Evolutionary conservation across 64 coral and sea anemone genomes (phyloP).

Genomic region (Montipora efflorescens): DNA sequence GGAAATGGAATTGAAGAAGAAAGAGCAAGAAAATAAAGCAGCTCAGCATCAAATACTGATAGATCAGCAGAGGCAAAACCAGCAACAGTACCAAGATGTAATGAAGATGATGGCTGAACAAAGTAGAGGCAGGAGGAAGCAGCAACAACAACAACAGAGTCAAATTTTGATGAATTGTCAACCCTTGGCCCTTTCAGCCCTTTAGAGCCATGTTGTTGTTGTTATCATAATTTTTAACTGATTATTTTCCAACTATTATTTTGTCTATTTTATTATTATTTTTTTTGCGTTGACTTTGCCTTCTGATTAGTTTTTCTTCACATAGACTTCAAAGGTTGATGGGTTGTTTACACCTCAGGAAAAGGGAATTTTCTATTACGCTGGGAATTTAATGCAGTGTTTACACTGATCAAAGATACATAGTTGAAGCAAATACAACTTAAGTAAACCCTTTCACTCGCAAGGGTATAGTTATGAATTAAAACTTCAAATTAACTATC

Average conservation of each 20-base stretch:
- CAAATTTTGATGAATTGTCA: conserved; percentile 5
- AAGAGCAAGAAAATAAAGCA: conserved; percentile 64
- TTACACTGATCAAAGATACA: conserved; percentile 26
- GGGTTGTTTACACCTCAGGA: background rate
- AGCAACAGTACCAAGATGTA: conserved; percentile 55
- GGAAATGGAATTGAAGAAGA: conserved; percentile 39
- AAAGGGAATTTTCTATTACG: background rate
- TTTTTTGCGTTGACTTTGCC: conserved; percentile 8
- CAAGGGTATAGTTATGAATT: conserved; percentile 13
- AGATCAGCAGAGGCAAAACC: conserved; percentile 57
- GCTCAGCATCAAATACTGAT: conserved; percentile 45
- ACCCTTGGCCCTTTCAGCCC: conserved; percentile 7
- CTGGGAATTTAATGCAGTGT: conserved; percentile 18
- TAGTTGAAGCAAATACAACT: conserved; percentile 17
- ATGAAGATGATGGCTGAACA: conserved; percentile 61
- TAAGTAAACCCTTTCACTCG: conserved; percentile 33
- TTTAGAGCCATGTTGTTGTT: conserved; percentile 24
- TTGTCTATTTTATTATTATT: background rate
- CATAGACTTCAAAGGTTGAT: conserved; percentile 6
- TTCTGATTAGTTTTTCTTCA: conserved; percentile 27
- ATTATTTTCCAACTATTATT: conserved; percentile 1
- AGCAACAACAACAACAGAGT: conserved; percentile 62
- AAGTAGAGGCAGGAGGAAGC: conserved; percentile 42
- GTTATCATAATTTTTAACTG: conserved; percentile 12
- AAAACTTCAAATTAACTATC: conserved; percentile 22